Percentiles rank a stretch among this genome's conserved stretches.
These are phyloP conservation scores for Erpornis zantholeuca DNA, from an alignment of 2,113 vertebrate genomes.

Conservation along the genomic window DNA sequence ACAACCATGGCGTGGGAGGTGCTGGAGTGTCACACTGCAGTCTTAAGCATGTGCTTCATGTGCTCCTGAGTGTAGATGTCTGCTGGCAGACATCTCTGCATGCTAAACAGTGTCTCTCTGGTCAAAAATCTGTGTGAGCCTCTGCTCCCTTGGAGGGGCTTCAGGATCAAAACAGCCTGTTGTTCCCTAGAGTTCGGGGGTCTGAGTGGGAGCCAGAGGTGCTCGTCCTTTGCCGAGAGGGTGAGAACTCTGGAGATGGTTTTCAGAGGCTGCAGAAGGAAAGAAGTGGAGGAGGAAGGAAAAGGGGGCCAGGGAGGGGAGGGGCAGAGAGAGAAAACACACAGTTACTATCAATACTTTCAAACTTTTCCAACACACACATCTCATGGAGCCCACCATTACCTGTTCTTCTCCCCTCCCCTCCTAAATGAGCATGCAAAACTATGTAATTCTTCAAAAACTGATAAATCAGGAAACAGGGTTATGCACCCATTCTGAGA, in stretches of 20 bases:
- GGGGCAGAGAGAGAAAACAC: not conserved
- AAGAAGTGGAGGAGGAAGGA: not conserved
- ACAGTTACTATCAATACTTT: not conserved
- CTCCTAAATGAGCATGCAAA: not conserved
- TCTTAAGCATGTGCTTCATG: conserved; percentile 13
- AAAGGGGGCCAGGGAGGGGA: not conserved
- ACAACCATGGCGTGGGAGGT: conserved; percentile 1
- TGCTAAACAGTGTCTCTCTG: not conserved
- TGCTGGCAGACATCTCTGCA: not conserved
- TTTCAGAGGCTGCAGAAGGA: conserved; percentile 76
- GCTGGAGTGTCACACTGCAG: conserved; percentile 38
- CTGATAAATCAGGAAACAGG: not conserved
- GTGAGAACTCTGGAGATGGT: conserved; percentile 47
- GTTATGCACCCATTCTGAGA: not conserved
- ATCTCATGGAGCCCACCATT: not conserved
- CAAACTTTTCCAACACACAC: not conserved
- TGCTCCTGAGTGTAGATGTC: not conserved
- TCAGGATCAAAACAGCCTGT: not conserved
- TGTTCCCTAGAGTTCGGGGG: conserved; percentile 87
- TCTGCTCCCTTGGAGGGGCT: not conserved
- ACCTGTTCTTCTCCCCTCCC: not conserved
- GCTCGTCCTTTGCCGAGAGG: conserved; percentile 76
- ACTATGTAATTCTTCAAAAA: not conserved
- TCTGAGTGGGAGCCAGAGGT: conserved; percentile 90
- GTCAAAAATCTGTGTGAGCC: not conserved